Base-by-base conservation (phyloP, 2,888 invertebrate species). In the Ischnura elegans region DNA sequence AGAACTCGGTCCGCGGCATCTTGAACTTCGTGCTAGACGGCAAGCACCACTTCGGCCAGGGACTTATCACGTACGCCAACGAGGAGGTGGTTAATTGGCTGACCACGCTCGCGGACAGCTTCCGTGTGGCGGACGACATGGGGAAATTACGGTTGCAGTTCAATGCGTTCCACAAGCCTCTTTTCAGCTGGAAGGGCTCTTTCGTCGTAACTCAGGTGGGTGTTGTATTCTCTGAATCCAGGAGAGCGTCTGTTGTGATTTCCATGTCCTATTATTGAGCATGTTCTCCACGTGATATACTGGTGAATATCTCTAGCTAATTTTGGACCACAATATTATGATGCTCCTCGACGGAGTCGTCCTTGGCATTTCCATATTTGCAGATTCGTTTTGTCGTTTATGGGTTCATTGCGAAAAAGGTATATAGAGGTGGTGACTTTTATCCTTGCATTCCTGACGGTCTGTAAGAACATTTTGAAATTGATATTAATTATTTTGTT, bases 111-210 rank as follows among this genome's bases (percentile, higher is more conserved):
- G 99, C 99, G 25, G 99, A 99, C 95, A 99, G 98, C 95, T 99
- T 98, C 96, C 97, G 99, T 94, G 99, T 99, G 0, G 98, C 99
- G 45, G 99, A 99, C 96, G 99, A 99, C 95, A 99, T 99, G 99
- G 99, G 99, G 94, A 99, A 99, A 96, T 96, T 99, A 93, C 97
- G 99, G 95, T 97, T 99, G 94, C 99, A 99, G 96, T 99, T 99
- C 95, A 98, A 98, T 95, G 96, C 98, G 96, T 99, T 99, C 96
- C 99, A 99, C 96, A 98, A 98, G 95, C 99, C 99, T 36, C 96
- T 99, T 94, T 99, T 99, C 96, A 99, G 99, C 96, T 99, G 99
- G 99, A 99, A 99, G 96, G 99, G 99, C 94, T 99, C 99, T 86
- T 99, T 98, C 96, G 99, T 99, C 94, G 99, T 99, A 19, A 99